phyloP scores from a whole-genome alignment of 2,797 vertebrate genomes.

The Pangasius sanitwongsei region DNA sequence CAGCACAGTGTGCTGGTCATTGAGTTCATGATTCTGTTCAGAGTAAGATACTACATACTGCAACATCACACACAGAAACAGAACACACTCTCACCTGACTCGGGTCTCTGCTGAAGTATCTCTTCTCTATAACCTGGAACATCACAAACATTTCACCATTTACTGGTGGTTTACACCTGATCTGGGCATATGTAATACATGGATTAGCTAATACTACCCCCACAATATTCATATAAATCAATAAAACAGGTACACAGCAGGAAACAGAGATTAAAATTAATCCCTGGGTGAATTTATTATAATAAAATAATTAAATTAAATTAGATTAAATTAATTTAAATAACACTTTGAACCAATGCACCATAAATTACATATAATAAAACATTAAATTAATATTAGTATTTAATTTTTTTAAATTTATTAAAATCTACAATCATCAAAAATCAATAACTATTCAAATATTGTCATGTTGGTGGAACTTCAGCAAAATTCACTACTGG shows the following conservation, averaged over 20 bases:
- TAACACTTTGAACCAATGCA: not conserved
- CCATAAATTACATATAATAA: not conserved
- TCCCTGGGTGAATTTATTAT: not conserved
- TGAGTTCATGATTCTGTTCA: not conserved
- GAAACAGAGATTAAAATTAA: not conserved
- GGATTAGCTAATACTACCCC: not conserved
- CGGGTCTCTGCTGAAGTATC: slow-evolving; percentile 89
- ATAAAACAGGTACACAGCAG: not conserved
- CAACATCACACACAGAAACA: not conserved
- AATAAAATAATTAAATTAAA: not conserved
- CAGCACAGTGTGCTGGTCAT: not conserved
- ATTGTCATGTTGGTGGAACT: not conserved
- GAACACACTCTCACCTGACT: slow-evolving; percentile 79
- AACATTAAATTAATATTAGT: not conserved
- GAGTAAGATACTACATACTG: not conserved
- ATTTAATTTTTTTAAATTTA: not conserved
- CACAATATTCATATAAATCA: not conserved
- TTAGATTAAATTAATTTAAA: not conserved
- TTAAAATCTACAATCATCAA: not conserved
- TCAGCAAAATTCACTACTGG: not conserved
- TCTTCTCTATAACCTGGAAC: slow-evolving; percentile 94
- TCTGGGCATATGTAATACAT: not conserved
- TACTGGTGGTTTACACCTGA: not conserved
- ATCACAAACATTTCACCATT: not conserved
- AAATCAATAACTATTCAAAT: not conserved